Conservation (phyloP, 2,113 vertebrate genomes). For the Laticauda laticaudata region DNA sequence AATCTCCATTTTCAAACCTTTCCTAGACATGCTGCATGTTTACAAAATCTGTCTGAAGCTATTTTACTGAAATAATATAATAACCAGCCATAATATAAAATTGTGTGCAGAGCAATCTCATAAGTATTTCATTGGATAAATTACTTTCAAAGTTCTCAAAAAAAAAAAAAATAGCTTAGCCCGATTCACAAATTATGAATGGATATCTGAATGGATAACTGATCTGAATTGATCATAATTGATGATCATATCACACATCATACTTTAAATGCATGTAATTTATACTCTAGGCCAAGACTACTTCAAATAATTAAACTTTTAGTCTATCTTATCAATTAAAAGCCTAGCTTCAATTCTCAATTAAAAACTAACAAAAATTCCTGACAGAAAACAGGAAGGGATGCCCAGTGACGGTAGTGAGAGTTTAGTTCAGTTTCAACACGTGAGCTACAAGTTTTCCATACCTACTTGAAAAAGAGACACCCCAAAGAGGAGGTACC, state of each 20-base stretch:
- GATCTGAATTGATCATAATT: neutral
- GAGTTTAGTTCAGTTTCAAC: neutral
- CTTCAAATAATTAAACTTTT: neutral
- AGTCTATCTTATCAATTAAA: neutral
- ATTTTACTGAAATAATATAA: neutral
- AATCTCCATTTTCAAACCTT: neutral
- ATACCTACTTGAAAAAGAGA: neutral
- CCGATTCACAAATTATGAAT: neutral
- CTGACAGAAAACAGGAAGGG: neutral
- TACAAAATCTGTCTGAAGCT: neutral
- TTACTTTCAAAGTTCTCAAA: neutral
- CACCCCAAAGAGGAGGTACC: neutral
- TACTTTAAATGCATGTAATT: neutral
- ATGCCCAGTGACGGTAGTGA: neutral
- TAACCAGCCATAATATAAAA: neutral
- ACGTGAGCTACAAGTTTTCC: neutral
- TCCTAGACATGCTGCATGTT: neutral
- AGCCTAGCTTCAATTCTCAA: neutral
- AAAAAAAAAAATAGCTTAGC: neutral
- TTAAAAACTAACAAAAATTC: neutral
- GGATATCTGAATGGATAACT: neutral
- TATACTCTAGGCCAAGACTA: neutral
- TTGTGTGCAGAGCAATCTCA: neutral
- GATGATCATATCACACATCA: neutral
- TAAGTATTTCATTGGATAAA: neutral